phyloP scores from a whole-genome alignment of 1,140 invertebrate species.

The Zaprionus camerounensis region DNA sequence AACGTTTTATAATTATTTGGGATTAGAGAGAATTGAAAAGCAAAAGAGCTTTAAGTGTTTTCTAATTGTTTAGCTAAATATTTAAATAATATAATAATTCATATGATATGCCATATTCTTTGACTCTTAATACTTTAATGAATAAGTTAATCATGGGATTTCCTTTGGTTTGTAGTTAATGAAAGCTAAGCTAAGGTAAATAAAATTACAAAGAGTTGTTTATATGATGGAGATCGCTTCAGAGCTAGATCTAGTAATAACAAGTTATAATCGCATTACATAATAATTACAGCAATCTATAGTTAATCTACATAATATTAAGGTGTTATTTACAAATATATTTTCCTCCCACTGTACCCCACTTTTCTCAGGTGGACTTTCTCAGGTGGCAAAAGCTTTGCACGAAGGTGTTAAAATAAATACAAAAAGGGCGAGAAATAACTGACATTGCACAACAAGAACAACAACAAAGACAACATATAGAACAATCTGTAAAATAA shows the following conservation, averaged over 20 bases:
- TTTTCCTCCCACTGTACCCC: not conserved
- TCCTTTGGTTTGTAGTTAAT: no score
- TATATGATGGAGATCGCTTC: no score
- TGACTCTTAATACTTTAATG: not conserved
- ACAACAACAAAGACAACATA: not conserved
- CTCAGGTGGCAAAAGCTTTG: not conserved
- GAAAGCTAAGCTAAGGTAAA: no score
- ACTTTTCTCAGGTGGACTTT: no score
- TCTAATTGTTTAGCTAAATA: not conserved
- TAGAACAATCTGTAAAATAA: not conserved
- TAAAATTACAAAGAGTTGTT: no score
- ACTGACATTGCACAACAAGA: not conserved
- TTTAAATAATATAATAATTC: not conserved
- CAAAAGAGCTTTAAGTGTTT: not conserved
- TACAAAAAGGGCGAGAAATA: not conserved
- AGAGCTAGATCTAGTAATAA: not conserved
- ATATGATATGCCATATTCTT: not conserved
- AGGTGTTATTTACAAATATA: not conserved
- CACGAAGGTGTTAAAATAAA: slow-evolving; percentile 1
- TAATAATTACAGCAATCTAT: not conserved
- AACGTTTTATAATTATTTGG: slow-evolving; percentile 3
- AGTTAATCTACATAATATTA: not conserved
- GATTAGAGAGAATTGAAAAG: not conserved
- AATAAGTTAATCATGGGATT: no score
- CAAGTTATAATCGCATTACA: not conserved